phyloP scores from a whole-genome alignment of 2,888 invertebrate species.

The Apoderus coryli region DNA sequence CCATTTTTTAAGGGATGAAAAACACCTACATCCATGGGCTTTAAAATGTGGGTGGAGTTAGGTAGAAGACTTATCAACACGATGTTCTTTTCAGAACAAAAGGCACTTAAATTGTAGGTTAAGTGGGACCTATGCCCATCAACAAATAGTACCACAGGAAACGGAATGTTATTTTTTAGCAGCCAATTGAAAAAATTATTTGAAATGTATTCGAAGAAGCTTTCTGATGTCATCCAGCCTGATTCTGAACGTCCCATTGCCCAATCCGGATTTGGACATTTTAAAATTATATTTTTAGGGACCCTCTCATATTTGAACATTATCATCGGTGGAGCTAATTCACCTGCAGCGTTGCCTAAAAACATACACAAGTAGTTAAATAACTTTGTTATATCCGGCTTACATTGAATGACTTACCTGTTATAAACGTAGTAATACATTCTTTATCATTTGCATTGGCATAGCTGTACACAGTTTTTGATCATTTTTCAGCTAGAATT shows the following conservation, averaged over 20 bases:
- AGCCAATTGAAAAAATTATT: slow-evolving; percentile 1
- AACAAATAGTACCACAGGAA: slow-evolving; percentile 12
- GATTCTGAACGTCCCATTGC: slow-evolving; percentile 1
- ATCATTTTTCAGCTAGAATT: slow-evolving; percentile 5
- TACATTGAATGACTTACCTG: background rate
- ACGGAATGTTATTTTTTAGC: slow-evolving; percentile 3
- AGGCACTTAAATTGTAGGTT: slow-evolving; percentile 12
- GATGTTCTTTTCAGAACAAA: slow-evolving; percentile 13
- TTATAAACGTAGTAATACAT: slow-evolving; percentile 5
- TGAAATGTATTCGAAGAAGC: slow-evolving; percentile 2
- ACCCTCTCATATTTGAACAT: slow-evolving; percentile 10
- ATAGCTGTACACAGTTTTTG: slow-evolving; percentile 6
- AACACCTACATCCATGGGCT: slow-evolving; percentile 11
- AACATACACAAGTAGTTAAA: slow-evolving; percentile 11
- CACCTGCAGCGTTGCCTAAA: slow-evolving; percentile 11
- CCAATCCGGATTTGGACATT: background rate
- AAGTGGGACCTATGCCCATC: slow-evolving; percentile 13
- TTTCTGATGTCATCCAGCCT: slow-evolving; percentile 1
- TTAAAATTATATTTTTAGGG: slow-evolving; percentile 11
- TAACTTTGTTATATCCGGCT: slow-evolving; percentile 9
- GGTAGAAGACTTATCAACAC: slow-evolving; percentile 10
- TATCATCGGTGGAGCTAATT: slow-evolving; percentile 12
- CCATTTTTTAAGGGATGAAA: slow-evolving; percentile 12
- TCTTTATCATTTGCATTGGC: slow-evolving; percentile 6
- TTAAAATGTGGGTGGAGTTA: slow-evolving; percentile 12